Evolutionary conservation across 2,888 invertebrate species (phyloP), one percentile per base, ranked within the genome.

Genomic region (Gortyna flavago): DNA sequence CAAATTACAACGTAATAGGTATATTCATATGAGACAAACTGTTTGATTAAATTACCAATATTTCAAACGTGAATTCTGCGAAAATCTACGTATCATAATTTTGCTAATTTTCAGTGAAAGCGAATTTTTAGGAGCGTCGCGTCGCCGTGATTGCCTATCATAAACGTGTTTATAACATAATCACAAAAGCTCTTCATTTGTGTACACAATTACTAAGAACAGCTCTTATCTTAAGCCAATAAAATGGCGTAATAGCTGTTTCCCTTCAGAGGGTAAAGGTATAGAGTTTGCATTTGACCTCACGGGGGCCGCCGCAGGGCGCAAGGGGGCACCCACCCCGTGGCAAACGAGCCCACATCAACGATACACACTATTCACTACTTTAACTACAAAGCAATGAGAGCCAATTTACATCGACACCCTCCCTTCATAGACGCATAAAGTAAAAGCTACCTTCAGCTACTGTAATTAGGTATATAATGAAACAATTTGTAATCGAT

Each of bases 401-500:
- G 90, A 90, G 85, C 82, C 89, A 92, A 90, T 92, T 94, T 93
- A 88, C 87, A 86, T 84, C 62, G 81, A 85, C 87, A 85, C 71
- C 77, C 65, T 70, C 66, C 75, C 32, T 65, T 72, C 25, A 70
- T 59, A 75, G 78, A 71, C 69, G 82, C 68, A 83, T 90, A 89
- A 87, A 81, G 90, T 89, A 93, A 94, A 94, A 93, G 85, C 90
- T 89, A 91, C 93, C 93, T 93, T 94, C 87, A 86, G 91, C 91
- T 86, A 83, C 89, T 86, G 93, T 92, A 93, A 94, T 95, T 95
- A 93, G 91, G 92, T 91, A 90, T 90, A 92, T 91, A 93, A 93
- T 94, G 90, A 92, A 93, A 93, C 91, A 92, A 93, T 93, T 94
- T 93, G 93, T 90, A 90, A 93, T 92, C 92, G 92, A 94, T 94